Evolutionary conservation across 2,888 invertebrate genomes (phyloP), one percentile per base, ranked within the genome.

Genomic region (Folsomia candida): DNA sequence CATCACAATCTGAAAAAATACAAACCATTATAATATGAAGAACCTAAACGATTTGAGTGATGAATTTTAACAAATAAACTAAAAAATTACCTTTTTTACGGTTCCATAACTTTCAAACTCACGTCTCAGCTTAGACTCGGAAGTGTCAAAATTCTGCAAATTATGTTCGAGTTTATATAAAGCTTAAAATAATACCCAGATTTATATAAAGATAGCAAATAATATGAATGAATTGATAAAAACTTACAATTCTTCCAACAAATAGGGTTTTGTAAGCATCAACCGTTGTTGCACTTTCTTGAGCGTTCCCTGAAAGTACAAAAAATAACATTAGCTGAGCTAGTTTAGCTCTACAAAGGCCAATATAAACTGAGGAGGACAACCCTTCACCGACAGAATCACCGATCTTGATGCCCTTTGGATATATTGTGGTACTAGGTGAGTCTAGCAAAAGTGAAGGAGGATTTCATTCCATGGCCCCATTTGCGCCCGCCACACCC

Each of bases 91-190:
- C 88, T 96, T 97, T 88, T 94, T 96, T 78, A 99, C 96, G 11
- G 94, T 88, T 20, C 99, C 99, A 84, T 97, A 99, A 25, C 93
- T 91, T 86, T 99, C 99, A 85, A 99, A 99, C 83, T 99, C 99
- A 85, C 98, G 88, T 71, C 97, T 86, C 22, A 99, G 85, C 82
- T 99, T 99, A 0, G 97, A 96, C 84, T 99, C 99, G 0, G 98
- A 97, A 0, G 98, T 96, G 84, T 99, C 99, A 85, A 96, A 99
- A 84, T 98, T 99, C 95, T 95, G 86, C 74, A 88, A 87, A 80
- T 78, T 70, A 71, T 77, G 9, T 28, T n/a, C n/a, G n/a, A n/a
- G n/a, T n/a, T n/a, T n/a, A n/a, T n/a, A n/a, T n/a, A n/a, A n/a
- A n/a, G n/a, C n/a, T n/a, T n/a, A n/a, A n/a, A n/a, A n/a, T n/a